phyloP scores from a whole-genome alignment of 2,888 invertebrate genomes.

The Lycocerus yunnanus region DNA sequence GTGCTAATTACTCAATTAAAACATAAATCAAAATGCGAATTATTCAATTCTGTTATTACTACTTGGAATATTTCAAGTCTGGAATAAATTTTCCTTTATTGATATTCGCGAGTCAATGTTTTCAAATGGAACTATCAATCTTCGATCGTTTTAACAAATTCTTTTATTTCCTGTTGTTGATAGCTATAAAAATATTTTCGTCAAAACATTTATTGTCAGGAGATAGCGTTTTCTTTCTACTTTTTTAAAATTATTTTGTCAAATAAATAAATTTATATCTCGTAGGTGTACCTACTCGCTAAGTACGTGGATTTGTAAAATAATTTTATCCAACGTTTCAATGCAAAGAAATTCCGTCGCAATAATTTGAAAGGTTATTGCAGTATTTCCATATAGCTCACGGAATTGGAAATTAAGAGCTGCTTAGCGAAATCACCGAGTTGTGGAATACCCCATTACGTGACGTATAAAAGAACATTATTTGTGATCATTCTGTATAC shows the following conservation, averaged over 20 bases:
- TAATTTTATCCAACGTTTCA: neutral
- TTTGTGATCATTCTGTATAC: neutral
- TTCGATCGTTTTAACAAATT: constrained; percentile 2
- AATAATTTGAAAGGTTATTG: neutral
- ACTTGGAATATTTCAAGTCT: neutral
- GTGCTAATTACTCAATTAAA: neutral
- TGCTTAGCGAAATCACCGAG: neutral
- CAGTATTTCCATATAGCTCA: neutral
- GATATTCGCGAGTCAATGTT: constrained; percentile 3
- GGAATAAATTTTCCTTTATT: constrained; percentile 3
- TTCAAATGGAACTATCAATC: constrained; percentile 3
- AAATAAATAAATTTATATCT: neutral
- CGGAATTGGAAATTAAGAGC: neutral
- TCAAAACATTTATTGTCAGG: neutral
- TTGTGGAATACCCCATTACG: neutral
- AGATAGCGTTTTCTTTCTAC: neutral
- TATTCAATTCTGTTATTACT: neutral
- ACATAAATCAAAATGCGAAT: neutral
- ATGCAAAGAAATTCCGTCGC: neutral
- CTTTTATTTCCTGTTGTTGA: constrained; percentile 3
- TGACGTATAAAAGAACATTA: neutral
- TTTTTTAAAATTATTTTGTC: neutral
- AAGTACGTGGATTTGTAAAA: neutral
- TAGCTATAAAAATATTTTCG: constrained; percentile 5
- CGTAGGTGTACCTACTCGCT: neutral